A percentile compares a stretch with the other conserved stretches of the same genome.
Evolutionary conservation across 2,797 vertebrate genomes (phyloP).

Genomic region (Cyprinodon diabolis): DNA sequence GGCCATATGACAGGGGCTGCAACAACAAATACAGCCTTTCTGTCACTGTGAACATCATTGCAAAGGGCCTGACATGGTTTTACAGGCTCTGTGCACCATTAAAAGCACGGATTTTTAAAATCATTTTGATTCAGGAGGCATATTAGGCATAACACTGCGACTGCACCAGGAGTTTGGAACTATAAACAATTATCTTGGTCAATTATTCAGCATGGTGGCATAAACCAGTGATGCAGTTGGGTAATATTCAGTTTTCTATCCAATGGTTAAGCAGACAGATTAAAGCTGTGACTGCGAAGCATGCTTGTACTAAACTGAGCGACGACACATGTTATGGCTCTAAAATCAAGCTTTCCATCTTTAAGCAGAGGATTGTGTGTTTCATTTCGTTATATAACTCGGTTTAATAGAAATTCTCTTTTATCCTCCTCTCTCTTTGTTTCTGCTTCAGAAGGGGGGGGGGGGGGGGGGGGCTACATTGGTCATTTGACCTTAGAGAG

Average conservation of each 20-base stretch:
- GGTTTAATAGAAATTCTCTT: neutral
- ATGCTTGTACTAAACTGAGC: neutral
- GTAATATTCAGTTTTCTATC: neutral
- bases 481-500: slow-evolving; percentile 48
- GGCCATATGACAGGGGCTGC: too few relatives aligned
- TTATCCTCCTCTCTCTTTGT: slow-evolving; percentile 5
- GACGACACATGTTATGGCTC: neutral
- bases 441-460: neutral
- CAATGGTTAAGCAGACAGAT: neutral
- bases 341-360: neutral
- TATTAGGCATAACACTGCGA: neutral
- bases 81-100: too few relatives aligned
- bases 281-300: neutral
- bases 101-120: neutral
- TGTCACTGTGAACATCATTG: too few relatives aligned
- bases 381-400: neutral
- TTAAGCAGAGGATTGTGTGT: neutral
- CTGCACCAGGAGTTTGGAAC: neutral
- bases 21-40: too few relatives aligned
- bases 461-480: neutral
- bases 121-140: neutral
- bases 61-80: too few relatives aligned
- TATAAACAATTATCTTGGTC: neutral
- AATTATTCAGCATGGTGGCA: neutral
- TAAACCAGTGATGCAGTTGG: neutral